A percentile compares a stretch with the other conserved stretches of the same genome.
Conservation (phyloP, 2,888 invertebrate genomes). For the Rotaria magnacalcarata region DNA sequence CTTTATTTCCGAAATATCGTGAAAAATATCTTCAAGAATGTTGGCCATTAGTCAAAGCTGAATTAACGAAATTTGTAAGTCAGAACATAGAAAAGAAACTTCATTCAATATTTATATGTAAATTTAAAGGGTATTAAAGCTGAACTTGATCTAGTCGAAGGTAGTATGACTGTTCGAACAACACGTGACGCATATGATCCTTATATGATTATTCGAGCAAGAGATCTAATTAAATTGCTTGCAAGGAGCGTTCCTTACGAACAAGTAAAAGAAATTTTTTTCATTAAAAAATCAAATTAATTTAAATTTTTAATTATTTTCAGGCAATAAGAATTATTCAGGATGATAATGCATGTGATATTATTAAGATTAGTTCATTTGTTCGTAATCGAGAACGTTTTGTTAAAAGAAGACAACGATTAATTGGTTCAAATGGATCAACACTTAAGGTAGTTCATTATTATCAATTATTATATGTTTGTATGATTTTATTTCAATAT, state of each 20-base stretch:
- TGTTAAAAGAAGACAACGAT: conserved; percentile 82
- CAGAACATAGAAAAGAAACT: neutral
- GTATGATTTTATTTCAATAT: conserved; percentile 37
- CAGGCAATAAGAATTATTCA: conserved; percentile 63
- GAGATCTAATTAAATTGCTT: conserved; percentile 88
- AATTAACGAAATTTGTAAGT: conserved; percentile 61
- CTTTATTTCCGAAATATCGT: conserved; percentile 90
- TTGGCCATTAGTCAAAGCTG: conserved; percentile 87
- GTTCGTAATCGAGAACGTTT: conserved; percentile 83
- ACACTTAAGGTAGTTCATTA: conserved; percentile 71
- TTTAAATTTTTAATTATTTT: no score
- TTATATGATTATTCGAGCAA: conserved; percentile 86
- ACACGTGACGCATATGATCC: conserved; percentile 96
- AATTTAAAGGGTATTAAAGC: conserved; percentile 67
- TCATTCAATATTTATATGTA: neutral
- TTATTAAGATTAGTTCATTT: conserved; percentile 87
- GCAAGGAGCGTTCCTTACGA: conserved; percentile 93
- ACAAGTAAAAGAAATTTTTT: conserved; percentile 62
- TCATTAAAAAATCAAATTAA: no score
- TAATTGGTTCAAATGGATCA: conserved; percentile 95
- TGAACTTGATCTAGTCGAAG: conserved; percentile 83
- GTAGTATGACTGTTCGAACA: conserved; percentile 87
- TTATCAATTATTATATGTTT: neutral
- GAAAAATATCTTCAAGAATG: conserved; percentile 89
- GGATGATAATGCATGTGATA: conserved; percentile 86